Conservation (phyloP, 2,113 vertebrate genomes). For the Ctenomys sociabilis region DNA sequence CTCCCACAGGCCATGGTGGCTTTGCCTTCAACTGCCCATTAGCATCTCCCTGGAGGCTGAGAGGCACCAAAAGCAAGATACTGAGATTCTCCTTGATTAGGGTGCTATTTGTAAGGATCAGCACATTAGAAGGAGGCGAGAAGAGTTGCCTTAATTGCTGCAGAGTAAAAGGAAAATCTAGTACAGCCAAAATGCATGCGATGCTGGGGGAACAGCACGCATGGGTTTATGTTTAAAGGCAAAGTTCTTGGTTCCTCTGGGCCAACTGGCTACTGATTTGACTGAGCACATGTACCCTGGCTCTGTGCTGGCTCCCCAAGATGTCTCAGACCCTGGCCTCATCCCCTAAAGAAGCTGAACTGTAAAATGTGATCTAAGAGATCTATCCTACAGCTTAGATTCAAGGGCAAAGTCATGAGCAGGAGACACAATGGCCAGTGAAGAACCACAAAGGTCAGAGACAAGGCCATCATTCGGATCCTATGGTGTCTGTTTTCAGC, state of each 20-base stretch:
- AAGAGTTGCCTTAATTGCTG: background rate
- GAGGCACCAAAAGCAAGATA: background rate
- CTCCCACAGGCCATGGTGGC: no score
- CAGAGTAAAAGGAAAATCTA: background rate
- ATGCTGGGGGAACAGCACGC: background rate
- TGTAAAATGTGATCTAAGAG: background rate
- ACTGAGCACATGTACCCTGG: background rate
- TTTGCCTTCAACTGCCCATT: background rate
- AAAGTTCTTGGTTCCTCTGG: background rate
- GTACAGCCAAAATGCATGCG: background rate
- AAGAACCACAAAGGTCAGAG: background rate
- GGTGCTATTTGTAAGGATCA: background rate
- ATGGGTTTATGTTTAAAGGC: background rate
- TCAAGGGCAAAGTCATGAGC: background rate
- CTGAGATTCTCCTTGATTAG: background rate
- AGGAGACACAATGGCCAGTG: background rate
- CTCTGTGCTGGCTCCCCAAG: rapidly evolving
- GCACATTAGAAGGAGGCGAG: background rate
- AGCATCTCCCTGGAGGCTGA: background rate
- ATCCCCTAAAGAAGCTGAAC: background rate
- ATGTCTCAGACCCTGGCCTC: background rate
- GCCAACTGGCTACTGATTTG: no score
- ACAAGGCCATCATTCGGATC: rapidly evolving
- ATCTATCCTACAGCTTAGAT: background rate
- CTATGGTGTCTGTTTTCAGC: rapidly evolving